These are phyloP conservation scores for Pitta sordida DNA, from an alignment of 2,113 vertebrate species.

Conservation along the genomic window DNA sequence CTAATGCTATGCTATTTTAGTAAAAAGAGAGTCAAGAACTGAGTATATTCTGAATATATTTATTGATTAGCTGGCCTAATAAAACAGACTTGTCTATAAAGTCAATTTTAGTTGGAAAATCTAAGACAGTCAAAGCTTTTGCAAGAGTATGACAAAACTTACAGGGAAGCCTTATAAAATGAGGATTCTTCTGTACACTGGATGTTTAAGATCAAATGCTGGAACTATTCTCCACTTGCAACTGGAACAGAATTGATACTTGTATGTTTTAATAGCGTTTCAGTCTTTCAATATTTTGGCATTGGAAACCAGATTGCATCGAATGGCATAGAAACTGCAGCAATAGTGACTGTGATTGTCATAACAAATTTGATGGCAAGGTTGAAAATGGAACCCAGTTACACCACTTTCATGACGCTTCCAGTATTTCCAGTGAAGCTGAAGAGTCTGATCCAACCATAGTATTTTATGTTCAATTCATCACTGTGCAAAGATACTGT, in stretches of 20 bases:
- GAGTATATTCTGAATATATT: background rate
- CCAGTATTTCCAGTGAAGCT: background rate
- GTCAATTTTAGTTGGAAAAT: background rate
- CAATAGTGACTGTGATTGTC: background rate
- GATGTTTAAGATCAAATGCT: background rate
- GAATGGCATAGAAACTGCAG: background rate
- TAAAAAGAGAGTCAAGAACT: background rate
- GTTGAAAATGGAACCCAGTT: constrained; percentile 25
- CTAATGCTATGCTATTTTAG: background rate
- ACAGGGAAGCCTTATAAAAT: background rate
- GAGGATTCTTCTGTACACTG: background rate
- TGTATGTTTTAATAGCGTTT: background rate
- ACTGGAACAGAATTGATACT: background rate
- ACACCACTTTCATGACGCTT: background rate
- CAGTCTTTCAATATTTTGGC: constrained; percentile 22
- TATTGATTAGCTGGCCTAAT: background rate
- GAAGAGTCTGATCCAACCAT: constrained; percentile 11
- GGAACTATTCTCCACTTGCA: background rate
- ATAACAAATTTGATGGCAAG: constrained; percentile 22
- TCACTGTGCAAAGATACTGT: constrained; percentile 28
- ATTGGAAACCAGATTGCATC: background rate
- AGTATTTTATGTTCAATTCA: constrained; percentile 51
- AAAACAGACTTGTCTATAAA: background rate
- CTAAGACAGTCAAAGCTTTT: background rate
- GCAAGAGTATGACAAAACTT: background rate